Base-by-base conservation (phyloP, 2,797 vertebrate species). In the Iguana delicatissima region DNA sequence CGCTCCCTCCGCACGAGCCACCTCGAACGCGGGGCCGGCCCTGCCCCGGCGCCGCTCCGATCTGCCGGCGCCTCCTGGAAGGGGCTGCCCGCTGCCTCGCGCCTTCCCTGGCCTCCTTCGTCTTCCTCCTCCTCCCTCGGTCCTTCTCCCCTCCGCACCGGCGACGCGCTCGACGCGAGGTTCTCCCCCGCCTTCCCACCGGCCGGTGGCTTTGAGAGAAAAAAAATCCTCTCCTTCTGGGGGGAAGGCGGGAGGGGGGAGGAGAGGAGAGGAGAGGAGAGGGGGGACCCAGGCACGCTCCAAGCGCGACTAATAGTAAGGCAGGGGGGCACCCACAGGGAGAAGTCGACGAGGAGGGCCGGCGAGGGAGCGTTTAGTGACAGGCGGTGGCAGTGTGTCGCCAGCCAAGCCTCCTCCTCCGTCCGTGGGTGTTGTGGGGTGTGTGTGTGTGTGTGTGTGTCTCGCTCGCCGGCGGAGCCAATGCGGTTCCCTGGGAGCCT, bases 251-350 rank as follows among this genome's bases (percentile, higher is more conserved):
- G 8, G 42, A 46, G 2, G 42, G 3, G 42, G 76, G 20, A 13
- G 14, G 13, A 24, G 80, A 20, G 12, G 24, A 1, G 2, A 5
- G 46, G 14, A n/a, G 3, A 8, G 18, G 46, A 12, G 2, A 29
- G 0, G 32, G 46, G 10, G 4, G 32, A 14, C 3, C 7, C 3
- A 1, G 50, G 42, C 0, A 79, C 8, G 26, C 26, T 6, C 2
- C 10, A 32, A 80, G 24, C 4, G 32, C 13, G 38, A 80, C 14
- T 22, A 8, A 6, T 2, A 22, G 20, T 3, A 10, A 46, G 0
- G 0, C 42, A 46, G 92, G 88, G 91, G 26, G 3, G 29, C 2
- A 0, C 67, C 3, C 29, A 12, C 2, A 32, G 67, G 29, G 42
- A 46, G 42, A 46, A 29, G 64, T 8, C 6, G 62, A 24, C 26